These are phyloP conservation scores for Gambusia holbrooki DNA, from an alignment of 2,113 vertebrate species.

Conservation along the genomic window DNA sequence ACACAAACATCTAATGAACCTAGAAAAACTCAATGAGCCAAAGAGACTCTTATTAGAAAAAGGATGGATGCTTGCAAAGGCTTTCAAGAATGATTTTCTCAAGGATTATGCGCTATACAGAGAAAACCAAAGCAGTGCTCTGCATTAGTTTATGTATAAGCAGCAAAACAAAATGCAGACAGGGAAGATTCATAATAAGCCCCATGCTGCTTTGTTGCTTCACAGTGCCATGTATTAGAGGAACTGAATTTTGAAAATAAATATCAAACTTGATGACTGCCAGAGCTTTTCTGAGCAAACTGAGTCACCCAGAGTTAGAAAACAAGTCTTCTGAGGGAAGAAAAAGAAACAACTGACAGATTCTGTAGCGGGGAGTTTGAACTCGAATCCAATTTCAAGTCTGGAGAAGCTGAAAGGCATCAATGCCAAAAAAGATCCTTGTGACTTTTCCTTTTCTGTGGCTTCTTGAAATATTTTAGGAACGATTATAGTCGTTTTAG, in stretches of 20 bases:
- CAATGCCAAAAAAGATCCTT: not conserved
- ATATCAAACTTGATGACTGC: not conserved
- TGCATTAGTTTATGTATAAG: not conserved
- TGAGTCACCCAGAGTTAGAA: not conserved
- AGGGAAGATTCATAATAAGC: not conserved
- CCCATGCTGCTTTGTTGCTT: not conserved
- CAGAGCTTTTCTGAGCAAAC: not conserved
- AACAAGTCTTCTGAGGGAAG: not conserved
- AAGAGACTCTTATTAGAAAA: not conserved
- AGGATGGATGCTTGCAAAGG: not conserved
- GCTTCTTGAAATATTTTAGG: not conserved
- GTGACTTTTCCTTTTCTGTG: not conserved
- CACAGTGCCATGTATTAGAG: not conserved
- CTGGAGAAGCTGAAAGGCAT: not conserved
- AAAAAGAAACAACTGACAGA: not conserved
- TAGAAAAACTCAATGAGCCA: not conserved
- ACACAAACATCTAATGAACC: not conserved
- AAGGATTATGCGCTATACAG: not conserved
- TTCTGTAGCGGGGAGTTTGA: not conserved
- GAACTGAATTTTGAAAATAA: conserved; percentile 1
- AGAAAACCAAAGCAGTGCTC: not conserved
- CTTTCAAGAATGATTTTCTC: not conserved
- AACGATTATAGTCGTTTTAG: too few relatives aligned
- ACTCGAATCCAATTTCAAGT: not conserved
- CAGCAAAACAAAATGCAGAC: not conserved